Percentiles rank a stretch among this genome's conserved stretches.
phyloP scores from a whole-genome alignment of 2,113 vertebrate species.

The Lanius ludovicianus region DNA sequence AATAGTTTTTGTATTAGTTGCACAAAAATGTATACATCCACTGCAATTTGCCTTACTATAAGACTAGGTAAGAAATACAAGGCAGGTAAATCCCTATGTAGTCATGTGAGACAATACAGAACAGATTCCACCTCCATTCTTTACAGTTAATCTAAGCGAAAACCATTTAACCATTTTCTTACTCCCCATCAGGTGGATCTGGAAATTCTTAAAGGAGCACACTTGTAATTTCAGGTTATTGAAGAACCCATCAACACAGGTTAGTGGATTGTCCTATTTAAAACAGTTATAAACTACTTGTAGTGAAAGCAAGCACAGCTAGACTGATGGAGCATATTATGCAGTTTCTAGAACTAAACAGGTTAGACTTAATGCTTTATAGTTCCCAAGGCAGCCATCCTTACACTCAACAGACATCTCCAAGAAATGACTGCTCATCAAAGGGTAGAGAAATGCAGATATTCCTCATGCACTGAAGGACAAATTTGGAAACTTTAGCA shows the following conservation, averaged over 20 bases:
- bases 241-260: neutral
- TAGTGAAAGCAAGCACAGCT: neutral
- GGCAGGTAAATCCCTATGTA: neutral
- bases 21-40: neutral
- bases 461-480: neutral
- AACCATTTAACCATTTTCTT: neutral
- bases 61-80: neutral
- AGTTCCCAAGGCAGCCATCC: neutral
- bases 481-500: neutral
- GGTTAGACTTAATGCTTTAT: neutral
- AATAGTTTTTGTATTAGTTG: neutral
- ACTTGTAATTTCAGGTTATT: neutral
- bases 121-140: neutral
- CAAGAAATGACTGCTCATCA: neutral
- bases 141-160: neutral
- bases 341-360: neutral
- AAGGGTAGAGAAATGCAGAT: neutral
- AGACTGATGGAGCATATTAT: neutral
- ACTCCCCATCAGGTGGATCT: neutral
- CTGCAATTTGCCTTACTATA: neutral
- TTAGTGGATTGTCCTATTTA: neutral
- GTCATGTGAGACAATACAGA: neutral
- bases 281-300: neutral
- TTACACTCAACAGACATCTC: neutral
- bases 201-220: neutral